Evolutionary conservation across 92 coral and sea anemone genomes (phyloP), one percentile per base, ranked within the genome.

Genomic region (Parazoanthus atlanticus): DNA sequence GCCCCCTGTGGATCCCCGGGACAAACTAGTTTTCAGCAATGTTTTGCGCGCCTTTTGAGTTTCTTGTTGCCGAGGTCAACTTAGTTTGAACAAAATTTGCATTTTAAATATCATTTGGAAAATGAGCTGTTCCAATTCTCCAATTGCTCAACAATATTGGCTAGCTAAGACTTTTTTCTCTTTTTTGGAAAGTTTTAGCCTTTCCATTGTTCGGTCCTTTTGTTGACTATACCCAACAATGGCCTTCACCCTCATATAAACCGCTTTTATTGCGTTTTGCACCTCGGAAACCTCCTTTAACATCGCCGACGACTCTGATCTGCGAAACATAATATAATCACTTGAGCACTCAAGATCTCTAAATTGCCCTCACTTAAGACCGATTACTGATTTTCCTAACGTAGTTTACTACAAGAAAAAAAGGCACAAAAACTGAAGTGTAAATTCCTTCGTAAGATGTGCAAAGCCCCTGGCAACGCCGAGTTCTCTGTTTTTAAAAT

Each of bases 261-360:
- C 87, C 87, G 33, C 77, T 84, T 84, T 84, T 71, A 84, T 84
- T 84, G 67, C 87, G 65, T 70, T 84, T 84, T 84, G 78, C 87
- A 84, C 87, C 86, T 84, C 54, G 25, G 67, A 70, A 84, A 84
- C 46, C n/a, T 36, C 33, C 87, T 84, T 83, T 41, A 10, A 41
- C 67, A 67, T 70, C 34, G 66, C 87, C 87, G 67, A 84, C 86
- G 38, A 84, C 87, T 69, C 40, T 84, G 78, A 84, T 84, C 87
- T 70, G 28, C 46, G 87, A 84, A 84, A 84, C 77, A 70, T 84
- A 84, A 84, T 84, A 54, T 84, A 69, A 84, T 84, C 87, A 84
- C 79, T 84, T 84, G 87, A 84, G 87, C 87, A 84, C 78, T 84
- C 87, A 84, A 84, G 78, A 69, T 84, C 74, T 71, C 76, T 69